Base-by-base conservation (phyloP, 2,113 vertebrate genomes). In the Electrona antarctica region DNA sequence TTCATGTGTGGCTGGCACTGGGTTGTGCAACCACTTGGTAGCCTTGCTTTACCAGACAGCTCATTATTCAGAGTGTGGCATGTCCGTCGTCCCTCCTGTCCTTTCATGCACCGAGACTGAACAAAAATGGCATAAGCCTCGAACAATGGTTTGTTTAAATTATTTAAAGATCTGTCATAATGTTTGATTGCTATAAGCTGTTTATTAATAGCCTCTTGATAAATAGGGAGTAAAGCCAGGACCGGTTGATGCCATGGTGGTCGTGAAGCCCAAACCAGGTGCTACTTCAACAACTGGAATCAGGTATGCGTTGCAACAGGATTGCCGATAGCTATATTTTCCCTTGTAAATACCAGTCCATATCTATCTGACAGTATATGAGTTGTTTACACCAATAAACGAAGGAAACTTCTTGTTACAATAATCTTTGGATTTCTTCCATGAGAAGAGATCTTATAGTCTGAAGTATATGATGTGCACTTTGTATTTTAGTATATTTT, bases 1-100 rank as follows among this genome's bases (percentile, higher is more conserved):
- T 49, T 71, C 60, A 15, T 56, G 69, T 63, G 50, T 71, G 7
- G 60, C 60, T 71, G 60, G 50, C 28, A 41, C 48, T n/a, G n/a
- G n/a, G n/a, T n/a, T n/a, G n/a, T n/a, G n/a, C n/a, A n/a, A n/a
- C n/a, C n/a, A n/a, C 47, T 14, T 13, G 9, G 9, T 59, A 10
- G 21, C n/a, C 14, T 15, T 59, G 14, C 21, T 59, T 15, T 59
- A 4, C 21, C 57, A 59, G 57, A 59, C 8, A 21, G 21, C 57
- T 8, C 57, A 59, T 28, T 29, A 59, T 15, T 59, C 57, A 59
- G 57, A 59, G 57, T 15, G 7, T 15, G 21, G 57, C 9, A 59
- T 59, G n/a, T 15, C 57, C 21, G 57, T 59, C 28, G 67, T 47
- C 15, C 9, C 56, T 58, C 28, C 50, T 11, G 55, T 14, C 9